Conservation (phyloP, 2,113 vertebrate species). For the Lophura nycthemera region DNA sequence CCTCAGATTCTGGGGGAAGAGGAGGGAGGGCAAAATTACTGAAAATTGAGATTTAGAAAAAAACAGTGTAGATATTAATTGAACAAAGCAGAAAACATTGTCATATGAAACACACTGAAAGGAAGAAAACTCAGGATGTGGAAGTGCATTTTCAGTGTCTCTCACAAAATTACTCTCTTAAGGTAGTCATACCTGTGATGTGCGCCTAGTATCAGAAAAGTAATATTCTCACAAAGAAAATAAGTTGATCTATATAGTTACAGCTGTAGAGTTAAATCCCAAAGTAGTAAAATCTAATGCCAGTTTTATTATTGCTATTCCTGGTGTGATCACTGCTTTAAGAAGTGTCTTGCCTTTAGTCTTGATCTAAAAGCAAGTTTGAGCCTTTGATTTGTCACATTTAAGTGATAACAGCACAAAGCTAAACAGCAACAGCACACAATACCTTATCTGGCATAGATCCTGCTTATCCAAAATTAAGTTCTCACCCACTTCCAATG, state of each 20-base stretch:
- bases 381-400: not conserved
- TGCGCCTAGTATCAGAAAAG: not conserved
- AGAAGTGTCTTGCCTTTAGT: not conserved
- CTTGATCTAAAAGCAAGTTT: not conserved
- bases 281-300: not conserved
- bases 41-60: not conserved
- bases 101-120: not conserved
- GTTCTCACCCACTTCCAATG: not conserved
- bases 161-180: not conserved
- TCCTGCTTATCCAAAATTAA: not conserved
- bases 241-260: not conserved
- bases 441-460: not conserved
- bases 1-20: not conserved
- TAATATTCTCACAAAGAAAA: not conserved
- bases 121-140: not conserved
- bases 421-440: not conserved
- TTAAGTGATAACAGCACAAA: not conserved
- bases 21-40: not conserved
- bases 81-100: not conserved
- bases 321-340: not conserved
- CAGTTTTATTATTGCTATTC: not conserved
- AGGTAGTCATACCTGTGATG: not conserved
- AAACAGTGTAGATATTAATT: not conserved
- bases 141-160: not conserved
- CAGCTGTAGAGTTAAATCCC: not conserved